Conservation (phyloP, 2,113 vertebrate species). For the Hucho hucho region DNA sequence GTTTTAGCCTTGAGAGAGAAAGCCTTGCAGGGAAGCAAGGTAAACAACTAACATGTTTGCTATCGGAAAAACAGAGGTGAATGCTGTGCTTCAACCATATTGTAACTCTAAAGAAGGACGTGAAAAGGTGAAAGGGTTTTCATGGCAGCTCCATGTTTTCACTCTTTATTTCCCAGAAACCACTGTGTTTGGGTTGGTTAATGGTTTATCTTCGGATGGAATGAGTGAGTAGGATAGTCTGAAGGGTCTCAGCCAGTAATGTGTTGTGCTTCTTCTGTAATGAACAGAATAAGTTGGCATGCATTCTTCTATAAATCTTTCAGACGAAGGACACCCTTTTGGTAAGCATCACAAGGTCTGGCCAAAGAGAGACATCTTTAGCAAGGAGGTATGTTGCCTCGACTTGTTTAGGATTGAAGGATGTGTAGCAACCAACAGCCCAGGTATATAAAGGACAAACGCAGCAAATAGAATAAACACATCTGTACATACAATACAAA, state of each 20-base stretch:
- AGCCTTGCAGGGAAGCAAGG: not conserved
- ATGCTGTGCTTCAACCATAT: not conserved
- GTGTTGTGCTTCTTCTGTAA: not conserved
- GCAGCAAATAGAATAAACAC: too few species aligned
- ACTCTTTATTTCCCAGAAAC: too few species aligned
- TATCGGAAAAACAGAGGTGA: not conserved
- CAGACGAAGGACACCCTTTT: too few species aligned
- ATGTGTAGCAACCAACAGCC: not conserved
- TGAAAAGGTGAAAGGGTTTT: too few species aligned
- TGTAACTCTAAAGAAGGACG: not conserved
- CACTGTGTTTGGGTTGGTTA: too few species aligned
- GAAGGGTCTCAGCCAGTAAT: not conserved
- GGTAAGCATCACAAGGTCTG: too few species aligned
- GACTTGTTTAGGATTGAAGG: not conserved
- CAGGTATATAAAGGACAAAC: too few species aligned
- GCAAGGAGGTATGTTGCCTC: not conserved
- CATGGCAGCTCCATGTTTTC: too few species aligned
- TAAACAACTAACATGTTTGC: not conserved
- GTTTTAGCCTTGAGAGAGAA: not conserved
- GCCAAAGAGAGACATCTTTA: not conserved
- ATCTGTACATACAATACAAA: too few species aligned
- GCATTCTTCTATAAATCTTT: not conserved
- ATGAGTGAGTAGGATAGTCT: too few species aligned
- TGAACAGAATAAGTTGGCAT: not conserved
- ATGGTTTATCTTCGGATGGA: too few species aligned